Evolutionary conservation across 92 coral and sea anemone species (phyloP), one percentile per base, ranked within the genome.

Genomic region (Porites divaricata): DNA sequence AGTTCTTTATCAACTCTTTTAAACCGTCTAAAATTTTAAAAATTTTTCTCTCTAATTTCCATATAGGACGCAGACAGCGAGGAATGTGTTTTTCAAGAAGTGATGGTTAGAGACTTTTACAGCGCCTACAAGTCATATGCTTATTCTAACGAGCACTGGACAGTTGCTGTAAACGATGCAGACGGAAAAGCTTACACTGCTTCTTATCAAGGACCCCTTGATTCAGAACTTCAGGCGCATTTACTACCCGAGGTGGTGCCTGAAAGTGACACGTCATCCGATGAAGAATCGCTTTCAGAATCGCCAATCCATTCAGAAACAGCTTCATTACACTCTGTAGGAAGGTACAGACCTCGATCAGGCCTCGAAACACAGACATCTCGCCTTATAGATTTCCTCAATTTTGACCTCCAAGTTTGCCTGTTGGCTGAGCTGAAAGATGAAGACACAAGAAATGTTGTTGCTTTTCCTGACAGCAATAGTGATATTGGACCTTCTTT

Each of bases 1-100:
- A 35, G 5, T 35, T 35, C 45, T 35, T 35, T 35, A 35, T 35
- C 45, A 35, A 35, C 45, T 15, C 15, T 54, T 54, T 54, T 11
- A 54, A 54, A 54, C 14, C 59, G 59, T 54, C 16, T 54, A 54
- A 1, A n/a, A 19, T 7, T 45, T 21, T 7, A 58, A 35, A 6
- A 35, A 11, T 71, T 14, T 45, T 59, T 4, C 14, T 45, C 24
- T 21, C n/a, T n/a, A n/a, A n/a, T 25, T 19, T 80, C 8, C 22
- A 15, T 23, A 71, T 78, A 93, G 96, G 96, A 93, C 54, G 96
- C 91, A 19, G 96, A 93, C 87, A 86, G 96, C 24, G 96, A 93
- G 54, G 96, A 93, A 61, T 93, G 96, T 53, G 89, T 93, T 66
- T 93, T 93, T 77, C 90, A 87, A 66, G 96, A 93, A 68, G 93